Conservation (phyloP, 2,888 invertebrate genomes). For the Troilus luridus region DNA sequence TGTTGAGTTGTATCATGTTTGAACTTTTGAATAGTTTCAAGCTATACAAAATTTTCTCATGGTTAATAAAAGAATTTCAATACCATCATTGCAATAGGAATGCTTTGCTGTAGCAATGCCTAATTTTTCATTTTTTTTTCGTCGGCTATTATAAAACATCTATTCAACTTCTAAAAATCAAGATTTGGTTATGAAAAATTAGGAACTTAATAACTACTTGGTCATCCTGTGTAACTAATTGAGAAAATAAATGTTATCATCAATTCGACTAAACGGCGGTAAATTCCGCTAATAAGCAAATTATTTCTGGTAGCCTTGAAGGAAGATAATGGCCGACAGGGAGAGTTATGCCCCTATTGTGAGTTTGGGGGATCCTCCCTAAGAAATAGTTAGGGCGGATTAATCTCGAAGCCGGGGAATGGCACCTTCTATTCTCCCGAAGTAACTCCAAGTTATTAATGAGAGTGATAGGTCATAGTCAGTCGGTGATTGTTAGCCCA, state of each 20-base stretch:
- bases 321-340: conserved; percentile 6
- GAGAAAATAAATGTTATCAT: neutral
- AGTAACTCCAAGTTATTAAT: neutral
- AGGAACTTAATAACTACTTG: neutral
- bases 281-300: conserved; percentile 6
- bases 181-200: neutral
- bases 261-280: neutral
- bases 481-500: neutral
- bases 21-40: no score
- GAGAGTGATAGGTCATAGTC: conserved; percentile 16
- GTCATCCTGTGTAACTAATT: neutral
- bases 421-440: conserved; percentile 22
- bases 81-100: no score
- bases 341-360: neutral
- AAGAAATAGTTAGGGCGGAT: conserved; percentile 37
- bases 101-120: no score
- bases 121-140: no score
- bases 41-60: no score
- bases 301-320: conserved; percentile 27
- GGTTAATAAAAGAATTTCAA: no score
- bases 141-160: no score
- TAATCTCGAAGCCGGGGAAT: conserved; percentile 1
- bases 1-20: no score
- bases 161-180: neutral
- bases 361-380: neutral